Evolutionary conservation across 2,797 vertebrate species (phyloP), one percentile per base, ranked within the genome.

Genomic region (Chelon auratus): DNA sequence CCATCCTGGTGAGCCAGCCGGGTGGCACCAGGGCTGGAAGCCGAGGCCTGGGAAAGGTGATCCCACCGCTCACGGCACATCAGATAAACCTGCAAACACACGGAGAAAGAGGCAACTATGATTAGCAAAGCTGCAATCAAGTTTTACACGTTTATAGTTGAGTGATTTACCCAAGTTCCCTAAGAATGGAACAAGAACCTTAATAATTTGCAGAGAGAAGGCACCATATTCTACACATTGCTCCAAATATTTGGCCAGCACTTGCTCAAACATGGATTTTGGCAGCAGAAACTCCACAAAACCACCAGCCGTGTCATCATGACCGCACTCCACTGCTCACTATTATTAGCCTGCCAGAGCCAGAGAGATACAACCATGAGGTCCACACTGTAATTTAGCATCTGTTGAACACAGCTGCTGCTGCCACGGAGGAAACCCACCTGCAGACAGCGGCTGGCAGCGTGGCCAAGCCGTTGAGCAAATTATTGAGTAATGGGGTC

Each of bases 61-160:
- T 78, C 73, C 72, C 85, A 68, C 80, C 88, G 84, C 89, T 97
- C 95, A 97, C 91, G 95, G 95, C 75, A 96, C 97, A 95, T 98
- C 96, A 89, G 88, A 89, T 76, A 91, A 80, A 75, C 85, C 91
- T 92, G 79, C 37, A 75, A 22, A 81, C 13, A 84, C 39, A 84
- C 2, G 71, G n/a, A 47, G 54, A 3, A 51, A 17, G 22, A 58
- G 53, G 7, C 4, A 6, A 39, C 3, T 14, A 14, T 0, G 6
- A 43, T 78, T 39, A 62, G n/a, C 9, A 20, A 54, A 3, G 9
- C 5, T 22, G 2, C 10, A 13, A 11, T 52, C 2, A 14, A 40
- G 4, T 24, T 45, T 40, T 13, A 40, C 30, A 33, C 6, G 5
- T 3, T 43, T 42, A 42, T 12, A 42, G 11, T 15, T 43, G 42